phyloP scores from a whole-genome alignment of 2,113 vertebrate species.

The Thymallus thymallus region DNA sequence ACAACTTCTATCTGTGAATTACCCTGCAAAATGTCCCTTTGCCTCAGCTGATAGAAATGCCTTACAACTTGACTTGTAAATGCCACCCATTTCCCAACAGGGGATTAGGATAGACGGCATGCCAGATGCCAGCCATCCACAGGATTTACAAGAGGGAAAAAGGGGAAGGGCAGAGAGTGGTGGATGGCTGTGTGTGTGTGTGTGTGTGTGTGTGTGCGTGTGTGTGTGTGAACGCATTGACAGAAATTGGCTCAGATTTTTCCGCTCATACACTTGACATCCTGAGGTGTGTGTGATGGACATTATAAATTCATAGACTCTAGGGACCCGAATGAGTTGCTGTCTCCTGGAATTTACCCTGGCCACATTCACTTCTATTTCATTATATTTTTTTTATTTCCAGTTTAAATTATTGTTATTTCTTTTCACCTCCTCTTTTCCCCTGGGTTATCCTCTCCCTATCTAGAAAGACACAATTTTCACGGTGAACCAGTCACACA shows the following conservation, averaged over 20 bases:
- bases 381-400: constrained; percentile 57
- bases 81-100: constrained; percentile 31
- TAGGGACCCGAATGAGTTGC: constrained; percentile 57
- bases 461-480: constrained; percentile 2
- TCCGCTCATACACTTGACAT: constrained; percentile 41
- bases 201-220: constrained; percentile 5
- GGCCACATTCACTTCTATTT: constrained; percentile 60
- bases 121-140: background rate
- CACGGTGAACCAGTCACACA: constrained; percentile 7
- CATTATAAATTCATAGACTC: constrained; percentile 67
- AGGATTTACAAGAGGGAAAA: constrained; percentile 24
- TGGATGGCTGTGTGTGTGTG: constrained; percentile 15
- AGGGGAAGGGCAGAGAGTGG: constrained; percentile 32
- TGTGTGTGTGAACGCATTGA: constrained; percentile 16
- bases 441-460: constrained; percentile 22
- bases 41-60: constrained; percentile 42
- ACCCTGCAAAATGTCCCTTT: too few relatives aligned
- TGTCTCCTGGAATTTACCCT: constrained; percentile 59
- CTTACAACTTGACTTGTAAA: constrained; percentile 41
- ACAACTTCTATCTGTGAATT: too few relatives aligned
- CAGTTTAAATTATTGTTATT: constrained; percentile 41
- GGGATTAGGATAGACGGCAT: constrained; percentile 44
- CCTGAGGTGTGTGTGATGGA: constrained; percentile 35
- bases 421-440: too few relatives aligned
- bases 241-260: constrained; percentile 59